These are phyloP conservation scores for Hydrotaea cyrtoneurina DNA, from an alignment of 2,888 invertebrate genomes.

Conservation along the genomic window DNA sequence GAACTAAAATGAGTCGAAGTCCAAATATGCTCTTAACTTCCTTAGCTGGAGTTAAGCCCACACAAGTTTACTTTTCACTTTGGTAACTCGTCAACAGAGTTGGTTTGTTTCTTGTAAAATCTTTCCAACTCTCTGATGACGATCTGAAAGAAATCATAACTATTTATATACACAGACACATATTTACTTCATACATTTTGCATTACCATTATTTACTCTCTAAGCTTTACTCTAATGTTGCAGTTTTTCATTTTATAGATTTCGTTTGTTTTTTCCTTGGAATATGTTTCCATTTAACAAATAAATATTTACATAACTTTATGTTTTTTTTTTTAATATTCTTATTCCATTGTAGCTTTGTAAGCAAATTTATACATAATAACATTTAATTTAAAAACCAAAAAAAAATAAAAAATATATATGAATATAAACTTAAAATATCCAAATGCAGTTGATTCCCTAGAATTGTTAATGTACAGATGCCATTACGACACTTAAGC, in stretches of 20 bases:
- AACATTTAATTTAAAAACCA: conserved; percentile 50
- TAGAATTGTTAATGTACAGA: too few species aligned
- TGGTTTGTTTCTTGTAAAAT: too few species aligned
- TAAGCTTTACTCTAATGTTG: background rate
- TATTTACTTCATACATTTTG: too few species aligned
- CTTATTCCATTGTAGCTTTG: conserved; percentile 10
- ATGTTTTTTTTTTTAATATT: background rate
- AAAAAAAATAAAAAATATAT: conserved; percentile 18
- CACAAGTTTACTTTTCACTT: too few species aligned
- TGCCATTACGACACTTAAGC: too few species aligned
- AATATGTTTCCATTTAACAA: conserved; percentile 1
- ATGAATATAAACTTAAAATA: conserved; percentile 24
- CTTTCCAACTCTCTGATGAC: too few species aligned
- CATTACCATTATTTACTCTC: too few species aligned
- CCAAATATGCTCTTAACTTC: too few species aligned
- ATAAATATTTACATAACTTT: conserved; percentile 24
- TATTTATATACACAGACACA: too few species aligned
- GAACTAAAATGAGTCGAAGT: too few species aligned
- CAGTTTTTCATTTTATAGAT: background rate
- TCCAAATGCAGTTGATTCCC: background rate
- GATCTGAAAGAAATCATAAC: background rate
- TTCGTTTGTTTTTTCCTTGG: background rate
- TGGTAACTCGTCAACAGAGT: too few species aligned
- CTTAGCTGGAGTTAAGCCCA: too few species aligned
- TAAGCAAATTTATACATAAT: conserved; percentile 55